Base-by-base conservation (phyloP, 2,113 vertebrate species). In the Sebastes fasciatus region DNA sequence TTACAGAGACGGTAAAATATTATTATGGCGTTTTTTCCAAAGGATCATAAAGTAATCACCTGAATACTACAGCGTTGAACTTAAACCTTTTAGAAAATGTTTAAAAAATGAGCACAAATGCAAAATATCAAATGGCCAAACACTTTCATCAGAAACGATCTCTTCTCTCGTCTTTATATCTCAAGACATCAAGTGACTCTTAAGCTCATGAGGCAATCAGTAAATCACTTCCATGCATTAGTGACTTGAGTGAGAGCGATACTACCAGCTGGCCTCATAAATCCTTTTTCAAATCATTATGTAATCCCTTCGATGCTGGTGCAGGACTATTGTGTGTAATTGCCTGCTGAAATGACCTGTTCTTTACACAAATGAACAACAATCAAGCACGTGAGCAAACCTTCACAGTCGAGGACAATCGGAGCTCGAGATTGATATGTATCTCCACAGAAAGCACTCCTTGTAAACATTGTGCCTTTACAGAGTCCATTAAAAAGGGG, bases 201-300 rank as follows among this genome's bases (percentile, higher is more conserved):
- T 71, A 73, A 76, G 57, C 75, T 74, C 0, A 45, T 48, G 42
- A 77, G 9, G 9, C n/a, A 68, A 82, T 67, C 79, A 65, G 23
- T 70, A 67, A 77, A 84, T 88, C 82, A 76, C 43, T 80, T 57
- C 54, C 72, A 83, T 87, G 45, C 77, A 84, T 88, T 74, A 84
- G 73, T 62, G 57, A 67, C 23, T 57, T 23, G 26, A 81, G 60
- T 57, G 17, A 84, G 54, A 11, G n/a, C 68, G 48, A 80, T 58
- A 8, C 45, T 78, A 62, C 42, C 52, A 85, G 43, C 79, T 65
- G 76, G 26, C 57, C 62, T 68, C 57, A 46, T 63, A 54, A 76
- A 63, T 34, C 42, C 63, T 76, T 64, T 71, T 62, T 73, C 62
- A 62, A 69, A 68, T 72, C 60, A 88, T 52, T 49, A 48, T 60